A percentile compares a stretch with the other conserved stretches of the same genome.
phyloP scores from a whole-genome alignment of 2,888 invertebrate genomes.

The Cheiracanthium punctorium region DNA sequence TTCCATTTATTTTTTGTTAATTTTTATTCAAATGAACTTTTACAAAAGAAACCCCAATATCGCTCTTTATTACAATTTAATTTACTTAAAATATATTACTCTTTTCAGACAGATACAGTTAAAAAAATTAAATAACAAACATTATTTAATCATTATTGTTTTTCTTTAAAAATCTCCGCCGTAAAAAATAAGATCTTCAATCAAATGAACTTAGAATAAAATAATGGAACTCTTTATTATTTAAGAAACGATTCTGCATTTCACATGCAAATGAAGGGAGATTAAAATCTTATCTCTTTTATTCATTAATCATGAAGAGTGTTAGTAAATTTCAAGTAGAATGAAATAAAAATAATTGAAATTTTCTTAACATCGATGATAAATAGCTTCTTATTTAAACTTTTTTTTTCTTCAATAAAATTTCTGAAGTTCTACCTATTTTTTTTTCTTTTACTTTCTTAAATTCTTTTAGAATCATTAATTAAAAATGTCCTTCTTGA shows the following conservation, averaged over 20 bases:
- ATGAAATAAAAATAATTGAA: background rate
- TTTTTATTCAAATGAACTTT: background rate
- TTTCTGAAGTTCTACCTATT: background rate
- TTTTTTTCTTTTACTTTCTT: constrained; percentile 25
- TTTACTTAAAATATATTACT: background rate
- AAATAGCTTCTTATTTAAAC: background rate
- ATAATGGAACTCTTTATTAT: background rate
- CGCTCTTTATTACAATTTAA: background rate
- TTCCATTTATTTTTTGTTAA: background rate
- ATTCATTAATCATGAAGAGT: background rate
- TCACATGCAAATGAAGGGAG: background rate
- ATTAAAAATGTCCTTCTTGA: constrained; percentile 50
- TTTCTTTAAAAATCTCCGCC: background rate
- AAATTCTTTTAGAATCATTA: constrained; percentile 52
- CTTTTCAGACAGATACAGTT: background rate
- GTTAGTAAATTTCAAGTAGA: background rate
- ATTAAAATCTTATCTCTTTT: background rate
- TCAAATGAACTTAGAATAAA: background rate
- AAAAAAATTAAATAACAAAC: background rate
- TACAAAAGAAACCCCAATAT: background rate
- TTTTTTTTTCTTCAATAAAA: background rate
- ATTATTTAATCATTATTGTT: background rate
- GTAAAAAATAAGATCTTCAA: background rate
- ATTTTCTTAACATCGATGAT: background rate
- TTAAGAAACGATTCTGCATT: background rate